A percentile compares a stretch with the other conserved stretches of the same genome.
These are phyloP conservation scores for Galleria mellonella DNA, from an alignment of 1,140 invertebrate species.

Conservation along the genomic window DNA sequence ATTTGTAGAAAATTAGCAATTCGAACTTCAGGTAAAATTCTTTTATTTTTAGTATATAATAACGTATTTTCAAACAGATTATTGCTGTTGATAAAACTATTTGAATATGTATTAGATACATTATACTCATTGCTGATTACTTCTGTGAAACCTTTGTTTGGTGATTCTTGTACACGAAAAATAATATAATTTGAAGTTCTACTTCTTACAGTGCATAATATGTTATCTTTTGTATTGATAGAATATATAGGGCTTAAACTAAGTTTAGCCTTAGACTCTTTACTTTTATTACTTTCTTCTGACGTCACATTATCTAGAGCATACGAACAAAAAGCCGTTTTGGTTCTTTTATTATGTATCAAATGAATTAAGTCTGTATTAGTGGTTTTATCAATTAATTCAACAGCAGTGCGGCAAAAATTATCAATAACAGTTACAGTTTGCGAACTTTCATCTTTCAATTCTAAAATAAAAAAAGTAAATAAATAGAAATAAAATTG, in stretches of 20 bases:
- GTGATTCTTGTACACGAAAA: slow-evolving; percentile 5
- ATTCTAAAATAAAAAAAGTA: not conserved
- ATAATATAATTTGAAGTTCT: slow-evolving; percentile 9
- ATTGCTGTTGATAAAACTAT: not conserved
- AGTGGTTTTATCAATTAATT: slow-evolving; percentile 6
- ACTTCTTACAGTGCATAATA: not conserved
- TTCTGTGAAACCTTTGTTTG: too few species aligned
- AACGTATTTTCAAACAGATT: not conserved
- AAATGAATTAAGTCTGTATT: not conserved
- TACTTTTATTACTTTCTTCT: not conserved
- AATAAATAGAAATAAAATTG: not conserved
- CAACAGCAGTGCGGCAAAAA: not conserved
- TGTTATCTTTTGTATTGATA: slow-evolving; percentile 6
- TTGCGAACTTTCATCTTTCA: not conserved
- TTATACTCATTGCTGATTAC: too few species aligned
- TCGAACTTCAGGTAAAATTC: slow-evolving; percentile 28
- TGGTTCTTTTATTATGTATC: too few species aligned
- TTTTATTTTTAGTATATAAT: slow-evolving; percentile 2
- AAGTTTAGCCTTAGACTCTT: slow-evolving; percentile 4
- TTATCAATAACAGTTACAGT: not conserved
- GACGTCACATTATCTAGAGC: too few species aligned
- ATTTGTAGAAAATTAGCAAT: slow-evolving; percentile 28
- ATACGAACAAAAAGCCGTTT: too few species aligned
- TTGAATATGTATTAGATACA: too few species aligned
- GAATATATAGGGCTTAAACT: slow-evolving; percentile 20